Base-by-base conservation (phyloP, 2,113 vertebrate genomes). In the Crypturellus undulatus region DNA sequence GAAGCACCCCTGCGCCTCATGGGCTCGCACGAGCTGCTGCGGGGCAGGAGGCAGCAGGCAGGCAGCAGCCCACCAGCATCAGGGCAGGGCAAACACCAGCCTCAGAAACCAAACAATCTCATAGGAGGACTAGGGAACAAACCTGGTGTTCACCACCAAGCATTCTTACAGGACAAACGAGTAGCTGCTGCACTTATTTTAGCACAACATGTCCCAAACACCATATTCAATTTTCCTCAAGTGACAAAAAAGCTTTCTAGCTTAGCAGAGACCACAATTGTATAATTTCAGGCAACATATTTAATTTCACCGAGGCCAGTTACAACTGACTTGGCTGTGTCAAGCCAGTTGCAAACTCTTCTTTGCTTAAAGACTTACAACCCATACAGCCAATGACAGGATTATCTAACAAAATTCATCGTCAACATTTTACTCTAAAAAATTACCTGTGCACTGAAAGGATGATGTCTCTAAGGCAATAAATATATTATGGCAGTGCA, bases 1-100 rank as follows among this genome's bases (percentile, higher is more conserved):
- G 60, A 70, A 22, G 59, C 4, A 1, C 6, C 16, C 8, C 1
- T 0, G 1, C 6, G 25, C 32, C 26, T 34, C 15, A 6, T 59
- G 42, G n/a, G 67, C 15, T 30, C 40, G 28, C 45, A 78, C 32
- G 30, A 56, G 30, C 32, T 54, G 52, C 49, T 83, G 77, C 91
- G 47, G 7, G 21, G 42, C 8, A 42, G 32, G 3, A 56, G 60
- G 32, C 78, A 93, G 38, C 5, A 2, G 22, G 49, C 56, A 81
- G 72, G 52, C 64, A 84, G 40, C 16, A 6, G 2, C 20, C 28
- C 42, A 51, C 0, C 0, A 20, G 58, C 58, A 45, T 3, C 26
- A 40, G 20, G 21, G 49, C 24, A 71, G 38, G 43, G 51, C 43
- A 56, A 79, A 52, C 30, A 82, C 47, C 38, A 1, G 52, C 62